Conservation (phyloP, 1,140 invertebrate species). For the Linepithema humile region DNA sequence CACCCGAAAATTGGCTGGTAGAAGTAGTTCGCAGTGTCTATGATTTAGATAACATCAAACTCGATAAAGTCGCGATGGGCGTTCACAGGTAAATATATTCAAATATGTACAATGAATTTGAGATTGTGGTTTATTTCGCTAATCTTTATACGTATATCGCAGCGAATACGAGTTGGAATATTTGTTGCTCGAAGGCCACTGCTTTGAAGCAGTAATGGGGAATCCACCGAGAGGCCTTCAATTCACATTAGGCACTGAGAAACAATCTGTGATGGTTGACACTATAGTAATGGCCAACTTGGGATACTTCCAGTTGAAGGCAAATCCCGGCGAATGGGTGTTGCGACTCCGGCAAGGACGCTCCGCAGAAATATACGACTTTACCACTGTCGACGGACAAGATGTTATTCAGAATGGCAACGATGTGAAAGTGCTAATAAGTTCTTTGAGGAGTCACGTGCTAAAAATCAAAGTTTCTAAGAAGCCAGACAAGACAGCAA, state of each 20-base stretch:
- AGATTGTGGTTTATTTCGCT: neutral
- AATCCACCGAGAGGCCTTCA: constrained; percentile 98
- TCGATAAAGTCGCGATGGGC: constrained; percentile 93
- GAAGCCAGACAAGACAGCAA: constrained; percentile 93
- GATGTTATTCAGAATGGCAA: constrained; percentile 86
- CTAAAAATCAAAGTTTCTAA: constrained; percentile 96
- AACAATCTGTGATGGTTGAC: constrained; percentile 92
- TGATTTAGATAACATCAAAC: constrained; percentile 98
- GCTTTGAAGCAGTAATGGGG: constrained; percentile 95
- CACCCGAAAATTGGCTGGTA: constrained; percentile 99
- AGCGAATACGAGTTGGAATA: constrained; percentile 92
- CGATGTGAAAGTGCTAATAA: constrained; percentile 94
- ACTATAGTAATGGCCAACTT: constrained; percentile 99
- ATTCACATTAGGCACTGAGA: constrained; percentile 95
- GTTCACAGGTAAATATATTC: constrained; percentile 86
- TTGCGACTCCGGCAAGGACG: constrained; percentile 94
- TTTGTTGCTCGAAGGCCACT: constrained; percentile 94
- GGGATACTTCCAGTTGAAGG: constrained; percentile 98
- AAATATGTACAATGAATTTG: constrained; percentile 10
- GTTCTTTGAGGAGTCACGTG: constrained; percentile 95
- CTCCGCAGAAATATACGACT: constrained; percentile 97
- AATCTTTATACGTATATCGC: constrained; percentile 68
- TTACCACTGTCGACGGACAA: constrained; percentile 86
- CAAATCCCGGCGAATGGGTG: constrained; percentile 98
- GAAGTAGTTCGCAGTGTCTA: constrained; percentile 97